Percentiles rank a stretch among this genome's conserved stretches.
Evolutionary conservation across 2,113 vertebrate genomes (phyloP).

Genomic region (Orycteropus afer): DNA sequence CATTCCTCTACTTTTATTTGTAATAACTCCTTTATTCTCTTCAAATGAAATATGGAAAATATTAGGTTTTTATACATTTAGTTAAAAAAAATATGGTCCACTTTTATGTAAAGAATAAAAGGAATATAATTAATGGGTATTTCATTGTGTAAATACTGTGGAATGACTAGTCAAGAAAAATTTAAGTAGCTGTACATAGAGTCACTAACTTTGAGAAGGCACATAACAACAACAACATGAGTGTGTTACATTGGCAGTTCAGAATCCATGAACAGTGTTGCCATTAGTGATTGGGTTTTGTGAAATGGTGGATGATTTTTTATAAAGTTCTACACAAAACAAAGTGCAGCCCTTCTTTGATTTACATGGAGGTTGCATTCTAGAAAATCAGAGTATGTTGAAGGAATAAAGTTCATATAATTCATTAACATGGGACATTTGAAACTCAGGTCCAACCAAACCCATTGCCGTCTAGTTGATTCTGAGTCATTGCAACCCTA

Average conservation of each 20-base stretch:
- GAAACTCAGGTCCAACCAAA: not conserved
- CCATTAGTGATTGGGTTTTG: not conserved
- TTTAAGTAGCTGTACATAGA: not conserved
- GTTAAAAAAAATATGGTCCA: not conserved
- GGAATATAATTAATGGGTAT: not conserved
- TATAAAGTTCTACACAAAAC: not conserved
- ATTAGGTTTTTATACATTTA: constrained; percentile 5
- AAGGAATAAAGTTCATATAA: not conserved
- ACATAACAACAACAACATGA: not conserved
- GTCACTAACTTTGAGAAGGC: not conserved
- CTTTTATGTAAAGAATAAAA: not conserved
- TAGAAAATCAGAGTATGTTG: constrained; percentile 26
- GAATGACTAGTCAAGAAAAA: not conserved
- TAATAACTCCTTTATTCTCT: not conserved
- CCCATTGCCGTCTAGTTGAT: too few species aligned
- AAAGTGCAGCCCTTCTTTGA: not conserved
- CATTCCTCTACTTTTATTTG: not conserved
- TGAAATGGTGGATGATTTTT: not conserved
- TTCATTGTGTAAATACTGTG: not conserved
- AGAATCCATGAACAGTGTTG: not conserved
- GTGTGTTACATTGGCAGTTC: not conserved
- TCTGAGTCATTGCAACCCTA: too few species aligned
- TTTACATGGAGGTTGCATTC: not conserved
- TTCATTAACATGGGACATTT: constrained; percentile 5
- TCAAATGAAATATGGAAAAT: constrained; percentile 3